Base-by-base conservation (phyloP, 2,888 invertebrate genomes). In the Oxyteleia sp. region DNA sequence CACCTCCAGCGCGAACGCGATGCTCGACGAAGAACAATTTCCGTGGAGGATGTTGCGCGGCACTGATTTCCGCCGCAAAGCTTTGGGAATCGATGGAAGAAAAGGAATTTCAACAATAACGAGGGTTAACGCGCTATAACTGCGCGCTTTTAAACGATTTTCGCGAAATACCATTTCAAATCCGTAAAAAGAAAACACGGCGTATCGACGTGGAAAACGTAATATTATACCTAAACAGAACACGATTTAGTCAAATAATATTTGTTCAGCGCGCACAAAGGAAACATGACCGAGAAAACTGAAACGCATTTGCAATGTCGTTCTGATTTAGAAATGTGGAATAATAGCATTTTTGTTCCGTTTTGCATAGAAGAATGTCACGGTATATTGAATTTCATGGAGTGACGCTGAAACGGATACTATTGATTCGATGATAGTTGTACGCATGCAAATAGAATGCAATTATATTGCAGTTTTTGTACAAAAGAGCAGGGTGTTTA, bases 31-130 rank as follows among this genome's bases (percentile, higher is more conserved):
- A 63, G 82, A 76, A 76, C 71, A 82, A 82, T 82, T 82, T 76
- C 76, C 76, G 75, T 43, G 35, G 59, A 47, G 75, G 82, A 76
- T 82, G 59, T 82, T 8, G 64, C 51, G 71, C 29, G 64, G 71
- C 59, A 69, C 49, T 82, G 75, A 76, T 76, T 82, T 64, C 75
- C 75, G 69, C 55, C 76, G 71, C 69, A 71, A 75, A 81, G 47
- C 63, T 82, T 57, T 66, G 11, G 35, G 23, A 82, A 82, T 76
- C 82, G 64, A 64, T 71, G 59, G 26, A 57, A 69, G 64, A 59
- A 49, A 71, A 45, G 64, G 64, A 63, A 69, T 74, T 74, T 38
- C 55, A 15, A 75, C 75, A 81, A 69, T 69, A 74, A 74, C 75
- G 69, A 81, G 53, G 51, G 16, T 43, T 72, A 80, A 51, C 71